Percentiles rank a stretch among this genome's conserved stretches.
phyloP scores from a whole-genome alignment of 2,888 invertebrate species.

The Peribatodes rhomboidaria region DNA sequence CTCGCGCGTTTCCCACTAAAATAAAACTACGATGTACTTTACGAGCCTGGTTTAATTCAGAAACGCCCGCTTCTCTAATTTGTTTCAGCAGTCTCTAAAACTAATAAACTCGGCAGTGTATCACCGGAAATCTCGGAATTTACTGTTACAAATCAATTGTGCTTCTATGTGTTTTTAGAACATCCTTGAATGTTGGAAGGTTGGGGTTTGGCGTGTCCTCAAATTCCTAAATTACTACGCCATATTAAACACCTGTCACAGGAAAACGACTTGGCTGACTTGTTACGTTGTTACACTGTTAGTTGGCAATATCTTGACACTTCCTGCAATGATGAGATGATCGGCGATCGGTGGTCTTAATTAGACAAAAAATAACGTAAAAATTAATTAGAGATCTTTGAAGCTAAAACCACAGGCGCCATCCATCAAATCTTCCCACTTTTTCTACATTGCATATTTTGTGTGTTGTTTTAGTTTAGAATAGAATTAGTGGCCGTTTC shows the following conservation, averaged over 20 bases:
- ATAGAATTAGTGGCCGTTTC: too few relatives aligned
- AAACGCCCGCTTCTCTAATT: constrained; percentile 39
- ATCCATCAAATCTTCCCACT: too few relatives aligned
- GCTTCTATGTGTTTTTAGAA: constrained; percentile 29
- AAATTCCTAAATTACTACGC: constrained; percentile 12
- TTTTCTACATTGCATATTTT: too few relatives aligned
- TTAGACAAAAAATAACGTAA: too few relatives aligned
- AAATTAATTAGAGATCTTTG: too few relatives aligned
- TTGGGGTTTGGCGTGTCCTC: constrained; percentile 31
- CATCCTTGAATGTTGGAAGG: constrained; percentile 37
- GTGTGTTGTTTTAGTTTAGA: too few relatives aligned
- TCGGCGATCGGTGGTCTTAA: too few relatives aligned
- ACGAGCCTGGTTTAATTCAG: constrained; percentile 29
- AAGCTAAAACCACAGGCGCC: too few relatives aligned
- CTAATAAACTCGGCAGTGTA: constrained; percentile 37
- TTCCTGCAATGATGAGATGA: background rate
- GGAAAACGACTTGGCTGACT: background rate
- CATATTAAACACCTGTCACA: constrained; percentile 11
- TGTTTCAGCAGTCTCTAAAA: constrained; percentile 29
- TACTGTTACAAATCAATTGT: constrained; percentile 32
- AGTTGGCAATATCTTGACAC: background rate
- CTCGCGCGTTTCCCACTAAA: constrained; percentile 11
- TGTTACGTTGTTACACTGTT: constrained; percentile 4
- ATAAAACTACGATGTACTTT: constrained; percentile 23
- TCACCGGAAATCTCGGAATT: constrained; percentile 35